phyloP scores from a whole-genome alignment of 1,140 invertebrate genomes.

The Platyscapa corneri region DNA sequence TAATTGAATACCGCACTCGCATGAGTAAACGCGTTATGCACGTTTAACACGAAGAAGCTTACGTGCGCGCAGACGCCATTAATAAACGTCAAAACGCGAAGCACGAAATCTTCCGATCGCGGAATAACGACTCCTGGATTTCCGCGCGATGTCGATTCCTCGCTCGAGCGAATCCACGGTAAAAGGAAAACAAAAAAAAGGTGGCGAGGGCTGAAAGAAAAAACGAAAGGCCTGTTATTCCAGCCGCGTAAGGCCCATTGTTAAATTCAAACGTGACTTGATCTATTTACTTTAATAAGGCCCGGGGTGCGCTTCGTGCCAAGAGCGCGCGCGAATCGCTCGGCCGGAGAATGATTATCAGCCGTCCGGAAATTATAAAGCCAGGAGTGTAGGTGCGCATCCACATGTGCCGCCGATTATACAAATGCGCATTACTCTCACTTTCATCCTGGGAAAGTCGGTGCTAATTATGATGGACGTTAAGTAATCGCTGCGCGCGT shows the following conservation, averaged over 20 bases:
- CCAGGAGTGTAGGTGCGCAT: conserved; percentile 53
- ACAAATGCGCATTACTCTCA: conserved; percentile 70
- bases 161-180: background rate
- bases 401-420: conserved; percentile 63
- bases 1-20: conserved; percentile 12
- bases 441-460: conserved; percentile 74
- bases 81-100: conserved; percentile 35
- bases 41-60: conserved; percentile 30
- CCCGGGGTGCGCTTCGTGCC: background rate
- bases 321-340: background rate
- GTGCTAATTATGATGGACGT: conserved; percentile 73
- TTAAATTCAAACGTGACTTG: conserved; percentile 38
- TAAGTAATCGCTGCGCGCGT: conserved; percentile 67
- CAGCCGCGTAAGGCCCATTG: conserved; percentile 2
- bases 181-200: background rate
- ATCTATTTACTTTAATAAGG: conserved; percentile 21
- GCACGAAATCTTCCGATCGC: background rate
- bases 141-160: background rate
- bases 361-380: conserved; percentile 61
- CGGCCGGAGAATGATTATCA: conserved; percentile 54
- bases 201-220: background rate
- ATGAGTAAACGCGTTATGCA: conserved; percentile 17
- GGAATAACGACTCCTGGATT: background rate
- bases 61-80: background rate
- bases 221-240: background rate